These are phyloP conservation scores for Deladenus siricidicola DNA, from an alignment of 2,888 invertebrate species.

Conservation along the genomic window DNA sequence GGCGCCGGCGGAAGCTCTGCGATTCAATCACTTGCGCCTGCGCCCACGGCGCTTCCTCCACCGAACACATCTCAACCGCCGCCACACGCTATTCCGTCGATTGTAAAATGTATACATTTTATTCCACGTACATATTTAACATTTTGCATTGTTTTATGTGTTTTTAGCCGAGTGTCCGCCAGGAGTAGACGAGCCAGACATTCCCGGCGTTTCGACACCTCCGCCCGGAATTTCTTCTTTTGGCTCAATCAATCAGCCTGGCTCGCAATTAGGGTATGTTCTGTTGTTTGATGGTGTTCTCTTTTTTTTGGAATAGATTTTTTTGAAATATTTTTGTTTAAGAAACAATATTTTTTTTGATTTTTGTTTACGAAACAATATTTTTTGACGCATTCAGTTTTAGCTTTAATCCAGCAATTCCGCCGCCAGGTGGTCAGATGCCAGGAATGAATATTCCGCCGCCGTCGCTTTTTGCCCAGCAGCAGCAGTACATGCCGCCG, in stretches of 20 bases:
- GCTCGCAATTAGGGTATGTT: too few species aligned
- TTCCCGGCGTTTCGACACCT: slow-evolving; percentile 13
- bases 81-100: too few species aligned
- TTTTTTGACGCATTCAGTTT: too few species aligned
- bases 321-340: too few species aligned
- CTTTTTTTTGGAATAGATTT: too few species aligned
- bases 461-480: slow-evolving; percentile 1
- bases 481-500: slow-evolving; percentile 7
- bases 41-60: background rate
- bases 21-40: background rate
- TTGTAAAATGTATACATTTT: too few species aligned
- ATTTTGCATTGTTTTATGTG: too few species aligned
- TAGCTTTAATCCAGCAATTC: slow-evolving; percentile 13
- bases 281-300: too few species aligned
- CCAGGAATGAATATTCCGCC: slow-evolving; percentile 19
- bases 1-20: background rate
- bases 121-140: too few species aligned
- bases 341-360: too few species aligned
- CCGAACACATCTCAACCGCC: background rate
- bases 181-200: slow-evolving; percentile 13
- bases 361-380: background rate
- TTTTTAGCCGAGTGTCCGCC: slow-evolving; percentile 25
- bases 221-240: background rate
- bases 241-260: background rate
- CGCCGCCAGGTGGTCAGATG: slow-evolving; percentile 5